Percentiles rank a stretch among this genome's conserved stretches.
These are phyloP conservation scores for Drosophila merina DNA, from an alignment of 2,888 invertebrate genomes.

Conservation along the genomic window DNA sequence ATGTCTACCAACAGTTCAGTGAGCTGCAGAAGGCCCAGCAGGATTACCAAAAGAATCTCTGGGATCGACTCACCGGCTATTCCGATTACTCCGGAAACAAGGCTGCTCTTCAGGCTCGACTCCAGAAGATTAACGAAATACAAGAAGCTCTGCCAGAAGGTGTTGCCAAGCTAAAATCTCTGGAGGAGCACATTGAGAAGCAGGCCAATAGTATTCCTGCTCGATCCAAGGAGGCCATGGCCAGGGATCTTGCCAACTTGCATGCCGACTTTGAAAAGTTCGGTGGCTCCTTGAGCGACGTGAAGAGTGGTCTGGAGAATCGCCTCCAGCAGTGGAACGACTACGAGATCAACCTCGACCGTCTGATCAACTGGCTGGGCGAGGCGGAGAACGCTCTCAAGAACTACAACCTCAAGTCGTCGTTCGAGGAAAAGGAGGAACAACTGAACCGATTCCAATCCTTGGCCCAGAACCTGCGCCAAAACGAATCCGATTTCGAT, in stretches of 20 bases:
- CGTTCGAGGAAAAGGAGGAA: slow-evolving; percentile 94
- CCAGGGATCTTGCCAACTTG: slow-evolving; percentile 90
- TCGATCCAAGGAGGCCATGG: slow-evolving; percentile 93
- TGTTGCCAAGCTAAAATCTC: slow-evolving; percentile 89
- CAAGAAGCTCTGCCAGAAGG: slow-evolving; percentile 91
- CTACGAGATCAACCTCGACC: slow-evolving; percentile 93
- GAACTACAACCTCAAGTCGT: slow-evolving; percentile 92
- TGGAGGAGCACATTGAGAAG: slow-evolving; percentile 90
- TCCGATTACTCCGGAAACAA: slow-evolving; percentile 95
- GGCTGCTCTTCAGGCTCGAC: slow-evolving; percentile 91
- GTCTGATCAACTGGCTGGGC: slow-evolving; percentile 92
- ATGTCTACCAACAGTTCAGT: slow-evolving; percentile 93
- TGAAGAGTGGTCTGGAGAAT: slow-evolving; percentile 91
- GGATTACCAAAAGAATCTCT: slow-evolving; percentile 95
- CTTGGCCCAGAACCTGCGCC: slow-evolving; percentile 90
- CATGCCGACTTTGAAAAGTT: slow-evolving; percentile 94
- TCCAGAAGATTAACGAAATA: slow-evolving; percentile 92
- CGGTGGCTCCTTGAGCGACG: slow-evolving; percentile 90
- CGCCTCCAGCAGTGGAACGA: slow-evolving; percentile 95
- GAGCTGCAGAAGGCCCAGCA: slow-evolving; percentile 94
- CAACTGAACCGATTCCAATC: slow-evolving; percentile 95
- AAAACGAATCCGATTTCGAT: slow-evolving; percentile 94
- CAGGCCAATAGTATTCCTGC: slow-evolving; percentile 89
- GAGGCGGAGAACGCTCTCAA: slow-evolving; percentile 94
- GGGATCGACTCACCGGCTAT: slow-evolving; percentile 93